Evolutionary conservation across 1,140 invertebrate species (phyloP), one percentile per base, ranked within the genome.

Genomic region (Laupala kohalensis): DNA sequence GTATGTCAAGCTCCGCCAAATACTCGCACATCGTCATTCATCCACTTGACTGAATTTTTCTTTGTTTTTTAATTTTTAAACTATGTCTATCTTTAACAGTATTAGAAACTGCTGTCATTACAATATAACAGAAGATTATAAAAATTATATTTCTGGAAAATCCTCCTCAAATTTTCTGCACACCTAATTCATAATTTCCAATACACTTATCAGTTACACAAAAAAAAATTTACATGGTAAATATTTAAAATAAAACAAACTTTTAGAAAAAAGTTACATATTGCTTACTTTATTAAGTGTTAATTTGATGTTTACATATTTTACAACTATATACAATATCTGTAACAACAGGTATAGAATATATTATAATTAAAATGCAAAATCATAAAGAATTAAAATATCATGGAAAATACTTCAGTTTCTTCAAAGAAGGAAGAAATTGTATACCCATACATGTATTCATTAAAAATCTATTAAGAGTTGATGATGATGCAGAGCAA

Each of bases 241-340:
- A 37, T 13, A 53, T 13, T 9, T 53, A 9, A 53, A 53, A 53
- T 2, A 53, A 13, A 53, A 9, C 6, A 67, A 15, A 29, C 29
- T 5, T n/a, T 9, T 68, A 29, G 9, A 65, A 65, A 68, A 24
- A 67, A 67, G 67, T 68, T n/a, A 68, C 67, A 68, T 68, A 68
- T 68, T 68, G 67, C 67, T 68, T 68, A 37, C 67, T 68, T 68
- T 68, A 68, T 68, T 68, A 23, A 23, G 67, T 68, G 67, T 30
- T 68, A 30, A 68, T 27, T 68, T 6, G 28, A 68, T 68, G 67
- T 15, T 23, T 68, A 68, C 67, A 68, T 68, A 68, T 68, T 29
- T 15, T 68, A 68, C 67, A 68, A n/a, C 28, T 68, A 68, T 68
- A 29, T 68, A 68, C 67, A 68, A 19, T 68, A 13, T 53, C 9